Evolutionary conservation across 2,888 invertebrate genomes (phyloP), one percentile per base, ranked within the genome.

Genomic region (Hofmannophila pseudospretella): DNA sequence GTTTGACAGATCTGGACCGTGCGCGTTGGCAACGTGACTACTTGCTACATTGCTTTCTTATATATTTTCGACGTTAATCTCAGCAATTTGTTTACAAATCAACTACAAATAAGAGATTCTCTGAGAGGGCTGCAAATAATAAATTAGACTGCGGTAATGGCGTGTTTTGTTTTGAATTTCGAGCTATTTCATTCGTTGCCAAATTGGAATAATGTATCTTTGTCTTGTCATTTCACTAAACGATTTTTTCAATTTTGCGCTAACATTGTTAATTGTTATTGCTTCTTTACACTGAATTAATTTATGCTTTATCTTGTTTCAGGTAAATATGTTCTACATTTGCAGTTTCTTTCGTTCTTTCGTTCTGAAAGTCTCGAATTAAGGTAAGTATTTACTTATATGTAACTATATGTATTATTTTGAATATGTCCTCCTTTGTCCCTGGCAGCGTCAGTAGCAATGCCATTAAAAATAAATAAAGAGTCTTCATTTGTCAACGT

Each of bases 1-100:
- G 54, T 74, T 78, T 81, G 80, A 81, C 79, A 80, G 73, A 81
- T 68, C 65, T 75, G 74, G 81, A 76, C 54, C 81, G 73, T 59
- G 60, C 49, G 36, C 33, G 11, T 30, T 32, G 32, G 37, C 37
- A 32, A n/a, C 20, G 7, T 26, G 19, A 12, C 37, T n/a, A 13
- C 31, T 11, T 25, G 19, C 37, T n/a, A 13, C 31, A 19, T 25
- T 23, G 26, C 25, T 13, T 41, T 44, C 42, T 44, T 47, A 41
- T 46, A 39, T 49, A 41, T 35, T 31, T 41, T 41, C 20, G 9
- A 12, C 7, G 27, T 19, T 27, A 12, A 33, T 47, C 45, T 40
- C 42, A 46, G 32, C 39, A 50, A 51, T 48, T 46, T 39, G 39
- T 22, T 9, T 27, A 27, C 27, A n/a, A 27, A 7, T 11, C 11